A percentile compares a stretch with the other conserved stretches of the same genome.
These are phyloP conservation scores for Haliclona indistincta DNA, from an alignment of 37 sponge, comb jelly and placozoan species.

Conservation along the genomic window DNA sequence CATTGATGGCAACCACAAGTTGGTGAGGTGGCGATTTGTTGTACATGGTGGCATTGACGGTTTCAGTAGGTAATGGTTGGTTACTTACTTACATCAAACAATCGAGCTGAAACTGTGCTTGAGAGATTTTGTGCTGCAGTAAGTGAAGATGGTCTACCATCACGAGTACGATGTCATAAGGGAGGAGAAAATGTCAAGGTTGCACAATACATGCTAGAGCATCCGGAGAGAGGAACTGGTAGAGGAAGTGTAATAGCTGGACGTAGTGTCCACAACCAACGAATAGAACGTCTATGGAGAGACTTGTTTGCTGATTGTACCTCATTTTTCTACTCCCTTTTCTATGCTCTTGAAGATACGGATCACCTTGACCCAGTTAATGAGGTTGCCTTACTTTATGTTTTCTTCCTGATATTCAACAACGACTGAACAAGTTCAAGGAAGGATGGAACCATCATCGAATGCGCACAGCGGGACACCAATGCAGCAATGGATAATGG, in stretches of 20 bases:
- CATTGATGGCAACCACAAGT: constrained; percentile 38
- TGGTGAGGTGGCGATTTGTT: constrained; percentile 44
- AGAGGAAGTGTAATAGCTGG: constrained; percentile 58
- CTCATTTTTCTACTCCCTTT: constrained; percentile 28
- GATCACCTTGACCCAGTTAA: constrained; percentile 7
- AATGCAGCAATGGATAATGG: constrained; percentile 37
- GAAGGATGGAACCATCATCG: constrained; percentile 32
- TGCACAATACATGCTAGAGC: constrained; percentile 45
- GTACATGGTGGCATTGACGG: constrained; percentile 39
- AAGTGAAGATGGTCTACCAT: constrained; percentile 46
- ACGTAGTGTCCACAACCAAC: constrained; percentile 66
- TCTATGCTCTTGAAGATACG: constrained; percentile 29
- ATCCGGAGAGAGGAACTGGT: constrained; percentile 40
- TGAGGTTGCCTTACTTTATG: constrained; percentile 8
- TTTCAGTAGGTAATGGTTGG: not conserved
- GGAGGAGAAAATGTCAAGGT: constrained; percentile 64
- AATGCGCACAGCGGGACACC: constrained; percentile 38
- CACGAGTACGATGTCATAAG: constrained; percentile 47
- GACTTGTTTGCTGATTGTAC: constrained; percentile 46
- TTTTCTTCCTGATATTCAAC: constrained; percentile 32
- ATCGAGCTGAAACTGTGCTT: constrained; percentile 47
- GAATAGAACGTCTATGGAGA: constrained; percentile 64
- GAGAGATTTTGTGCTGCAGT: constrained; percentile 8
- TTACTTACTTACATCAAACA: constrained; percentile 17
- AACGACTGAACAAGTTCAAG: constrained; percentile 25